Conservation (phyloP, 2,113 vertebrate genomes). For the Donacobius atricapilla region DNA sequence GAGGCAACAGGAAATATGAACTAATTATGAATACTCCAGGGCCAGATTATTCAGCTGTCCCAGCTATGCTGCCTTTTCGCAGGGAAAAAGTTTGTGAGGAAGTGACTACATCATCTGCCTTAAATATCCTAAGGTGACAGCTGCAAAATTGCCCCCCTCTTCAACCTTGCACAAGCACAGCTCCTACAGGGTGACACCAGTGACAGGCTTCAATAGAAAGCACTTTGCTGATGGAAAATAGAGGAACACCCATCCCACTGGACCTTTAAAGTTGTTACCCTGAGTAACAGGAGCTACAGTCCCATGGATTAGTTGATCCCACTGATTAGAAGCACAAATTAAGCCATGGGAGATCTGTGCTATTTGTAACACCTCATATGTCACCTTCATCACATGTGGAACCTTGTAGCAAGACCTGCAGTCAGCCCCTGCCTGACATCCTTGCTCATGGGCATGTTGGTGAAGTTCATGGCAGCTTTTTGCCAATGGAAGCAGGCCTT, state of each 20-base stretch:
- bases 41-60: not conserved
- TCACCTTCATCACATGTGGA: rapidly evolving
- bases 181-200: not conserved
- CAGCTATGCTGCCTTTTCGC: not conserved
- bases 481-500: not conserved
- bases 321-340: not conserved
- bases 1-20: not conserved
- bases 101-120: not conserved
- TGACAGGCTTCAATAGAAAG: not conserved
- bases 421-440: not conserved
- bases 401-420: not conserved
- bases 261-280: not conserved
- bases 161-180: not conserved
- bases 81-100: not conserved
- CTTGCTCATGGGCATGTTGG: not conserved
- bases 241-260: not conserved
- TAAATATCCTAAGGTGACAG: not conserved
- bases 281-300: not conserved
- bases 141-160: not conserved
- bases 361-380: not conserved
- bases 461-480: not conserved
- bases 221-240: not conserved
- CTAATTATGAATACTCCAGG: slow-evolving; percentile 18
- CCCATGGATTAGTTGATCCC: not conserved
- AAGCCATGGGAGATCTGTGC: not conserved